Conservation (phyloP, 2,888 invertebrate genomes). For the Pollenia griseotomentosa region DNA sequence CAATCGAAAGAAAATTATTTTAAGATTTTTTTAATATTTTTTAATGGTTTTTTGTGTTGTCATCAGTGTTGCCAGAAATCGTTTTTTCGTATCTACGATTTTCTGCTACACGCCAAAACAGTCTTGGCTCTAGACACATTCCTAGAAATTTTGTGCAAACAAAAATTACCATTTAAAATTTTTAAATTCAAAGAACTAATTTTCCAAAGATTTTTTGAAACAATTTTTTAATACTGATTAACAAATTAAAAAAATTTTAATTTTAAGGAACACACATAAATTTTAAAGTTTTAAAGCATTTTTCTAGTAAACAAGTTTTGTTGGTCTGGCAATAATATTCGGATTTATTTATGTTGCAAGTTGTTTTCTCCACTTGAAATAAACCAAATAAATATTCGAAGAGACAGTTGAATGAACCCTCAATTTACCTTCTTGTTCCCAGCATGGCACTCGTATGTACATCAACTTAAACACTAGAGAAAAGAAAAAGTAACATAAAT, state of each 20-base stretch:
- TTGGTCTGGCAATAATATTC: background rate
- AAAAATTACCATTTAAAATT: too few relatives aligned
- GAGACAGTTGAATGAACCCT: constrained; percentile 62
- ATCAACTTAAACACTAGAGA: constrained; percentile 30
- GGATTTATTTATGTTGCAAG: constrained; percentile 26
- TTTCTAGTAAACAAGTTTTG: background rate
- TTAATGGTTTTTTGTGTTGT: background rate
- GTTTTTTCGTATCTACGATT: too few relatives aligned
- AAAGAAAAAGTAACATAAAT: constrained; percentile 19
- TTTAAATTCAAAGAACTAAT: too few relatives aligned
- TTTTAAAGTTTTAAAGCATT: background rate
- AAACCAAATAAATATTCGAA: constrained; percentile 53
- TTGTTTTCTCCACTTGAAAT: constrained; percentile 45
- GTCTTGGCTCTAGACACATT: too few relatives aligned
- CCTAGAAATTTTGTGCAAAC: too few relatives aligned
- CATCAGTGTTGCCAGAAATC: background rate
- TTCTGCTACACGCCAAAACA: too few relatives aligned
- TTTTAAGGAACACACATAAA: background rate
- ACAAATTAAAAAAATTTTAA: too few relatives aligned
- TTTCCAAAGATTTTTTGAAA: too few relatives aligned
- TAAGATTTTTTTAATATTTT: background rate
- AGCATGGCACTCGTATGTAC: constrained; percentile 18
- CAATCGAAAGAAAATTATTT: constrained; percentile 33
- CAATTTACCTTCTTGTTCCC: constrained; percentile 51
- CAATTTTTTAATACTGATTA: too few relatives aligned